Percentiles rank a stretch among this genome's conserved stretches.
Conservation (phyloP, 2,113 vertebrate species). For the Neoarius graeffei region DNA sequence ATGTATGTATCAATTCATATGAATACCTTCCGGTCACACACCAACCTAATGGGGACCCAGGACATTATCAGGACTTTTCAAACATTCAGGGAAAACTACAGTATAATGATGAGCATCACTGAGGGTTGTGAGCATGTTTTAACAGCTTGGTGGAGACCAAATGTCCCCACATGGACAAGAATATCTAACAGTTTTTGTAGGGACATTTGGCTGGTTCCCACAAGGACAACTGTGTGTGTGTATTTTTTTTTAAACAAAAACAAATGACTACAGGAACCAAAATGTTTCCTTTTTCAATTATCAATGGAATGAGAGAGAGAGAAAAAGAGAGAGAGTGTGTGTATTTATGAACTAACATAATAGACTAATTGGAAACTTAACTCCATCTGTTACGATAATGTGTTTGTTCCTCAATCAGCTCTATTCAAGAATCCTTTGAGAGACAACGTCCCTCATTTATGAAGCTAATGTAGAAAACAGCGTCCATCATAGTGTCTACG, state of each 20-base stretch:
- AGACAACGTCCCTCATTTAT: too few relatives aligned
- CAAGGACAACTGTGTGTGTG: neutral
- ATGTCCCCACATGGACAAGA: neutral
- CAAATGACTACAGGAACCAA: too few relatives aligned
- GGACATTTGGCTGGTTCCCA: too few relatives aligned
- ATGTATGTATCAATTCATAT: neutral
- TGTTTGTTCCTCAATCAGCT: conserved; percentile 34
- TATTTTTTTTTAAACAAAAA: too few relatives aligned
- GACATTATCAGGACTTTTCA: neutral
- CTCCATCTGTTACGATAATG: conserved; percentile 45
- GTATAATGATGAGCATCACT: too few relatives aligned
- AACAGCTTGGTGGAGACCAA: neutral
- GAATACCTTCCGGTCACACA: neutral
- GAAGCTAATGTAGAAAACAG: too few relatives aligned
- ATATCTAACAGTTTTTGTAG: too few relatives aligned
- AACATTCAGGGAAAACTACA: neutral
- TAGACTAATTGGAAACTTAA: conserved; percentile 35
- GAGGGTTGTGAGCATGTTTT: too few relatives aligned
- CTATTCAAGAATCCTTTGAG: neutral
- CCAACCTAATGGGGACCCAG: neutral
- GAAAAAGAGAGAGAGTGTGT: neutral
- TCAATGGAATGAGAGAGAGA: too few relatives aligned
- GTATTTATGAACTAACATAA: neutral
- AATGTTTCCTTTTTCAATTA: too few relatives aligned
- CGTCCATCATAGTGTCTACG: too few relatives aligned